A percentile compares a stretch with the other conserved stretches of the same genome.
phyloP scores from a whole-genome alignment of 2,113 vertebrate species.

The Cottus gobio region DNA sequence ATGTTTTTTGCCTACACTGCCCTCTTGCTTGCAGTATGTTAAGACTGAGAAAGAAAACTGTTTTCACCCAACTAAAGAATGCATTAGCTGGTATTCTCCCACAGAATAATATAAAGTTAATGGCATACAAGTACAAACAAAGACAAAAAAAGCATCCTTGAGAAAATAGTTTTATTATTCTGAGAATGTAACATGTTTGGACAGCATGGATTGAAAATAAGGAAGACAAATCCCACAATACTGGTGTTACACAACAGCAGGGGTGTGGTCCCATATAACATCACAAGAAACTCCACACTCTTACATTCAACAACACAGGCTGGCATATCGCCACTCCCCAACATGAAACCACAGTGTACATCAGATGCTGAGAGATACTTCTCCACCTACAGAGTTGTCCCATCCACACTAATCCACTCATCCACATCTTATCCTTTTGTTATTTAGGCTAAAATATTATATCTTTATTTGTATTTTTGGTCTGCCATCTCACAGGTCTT shows the following conservation, averaged over 20 bases:
- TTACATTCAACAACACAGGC: slow-evolving; percentile 14
- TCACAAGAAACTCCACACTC: not conserved
- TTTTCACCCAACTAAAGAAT: not conserved
- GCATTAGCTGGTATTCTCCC: not conserved
- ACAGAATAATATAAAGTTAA: not conserved
- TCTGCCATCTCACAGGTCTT: not conserved
- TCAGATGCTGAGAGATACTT: not conserved
- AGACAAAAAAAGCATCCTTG: not conserved
- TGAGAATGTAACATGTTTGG: slow-evolving; percentile 48
- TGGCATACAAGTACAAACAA: not conserved
- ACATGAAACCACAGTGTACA: slow-evolving; percentile 5
- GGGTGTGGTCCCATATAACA: slow-evolving; percentile 8
- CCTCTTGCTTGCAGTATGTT: not conserved
- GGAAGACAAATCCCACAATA: slow-evolving; percentile 12
- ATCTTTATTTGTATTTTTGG: slow-evolving; percentile 16
- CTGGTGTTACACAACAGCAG: slow-evolving; percentile 46
- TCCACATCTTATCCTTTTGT: not conserved
- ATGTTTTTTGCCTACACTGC: not conserved
- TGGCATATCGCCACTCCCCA: not conserved
- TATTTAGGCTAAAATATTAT: not conserved
- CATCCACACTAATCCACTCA: not conserved
- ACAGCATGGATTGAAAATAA: slow-evolving; percentile 36
- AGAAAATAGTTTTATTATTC: slow-evolving; percentile 66
- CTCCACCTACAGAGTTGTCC: not conserved
- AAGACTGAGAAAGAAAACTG: not conserved